Evolutionary conservation across 2,797 vertebrate species (phyloP), one percentile per base, ranked within the genome.

Genomic region (Octomys mimax): DNA sequence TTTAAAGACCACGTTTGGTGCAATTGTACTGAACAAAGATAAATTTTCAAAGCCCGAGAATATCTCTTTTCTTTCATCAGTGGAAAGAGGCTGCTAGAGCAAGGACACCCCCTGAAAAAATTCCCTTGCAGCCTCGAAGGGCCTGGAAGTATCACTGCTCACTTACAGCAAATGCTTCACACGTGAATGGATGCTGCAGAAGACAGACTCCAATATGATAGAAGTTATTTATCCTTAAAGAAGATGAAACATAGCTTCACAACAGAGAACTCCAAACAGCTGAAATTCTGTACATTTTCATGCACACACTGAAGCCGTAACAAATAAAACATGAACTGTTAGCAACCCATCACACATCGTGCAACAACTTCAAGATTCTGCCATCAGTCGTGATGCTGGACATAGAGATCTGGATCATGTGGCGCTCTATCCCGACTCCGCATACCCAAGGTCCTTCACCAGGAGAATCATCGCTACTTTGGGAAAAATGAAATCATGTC

Each of bases 161-260:
- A 96, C n/a, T 61, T 61, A 18, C 3, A 91, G 62, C 81, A 95
- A 89, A 95, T 93, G 5, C 9, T 7, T 89, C 84, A 28, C n/a
- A 95, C 36, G 42, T 28, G 89, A 89, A 77, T 91, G 28, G 73
- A 94, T 95, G 68, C 71, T 80, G 57, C 19, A 87, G 96, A 96
- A 97, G 46, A 70, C 18, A 2, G 21, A 94, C 10, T 89, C 70
- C 73, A 95, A 96, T 96, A 96, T 97, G 97, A 97, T 95, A 97
- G 98, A 98, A 97, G 95, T 36, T 89, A 73, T 57, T 97, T 98
- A 93, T 97, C 93, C 79, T 87, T 57, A 94, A 97, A 96, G 82
- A 98, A 68, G 39, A 97, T 97, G 97, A 97, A 97, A 19, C 14
- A 10, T 90, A 98, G 90, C 81, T 80, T 95, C 59, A 91, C 97